Conservation (phyloP, 2,113 vertebrate genomes). For the Trogon melanurus region DNA sequence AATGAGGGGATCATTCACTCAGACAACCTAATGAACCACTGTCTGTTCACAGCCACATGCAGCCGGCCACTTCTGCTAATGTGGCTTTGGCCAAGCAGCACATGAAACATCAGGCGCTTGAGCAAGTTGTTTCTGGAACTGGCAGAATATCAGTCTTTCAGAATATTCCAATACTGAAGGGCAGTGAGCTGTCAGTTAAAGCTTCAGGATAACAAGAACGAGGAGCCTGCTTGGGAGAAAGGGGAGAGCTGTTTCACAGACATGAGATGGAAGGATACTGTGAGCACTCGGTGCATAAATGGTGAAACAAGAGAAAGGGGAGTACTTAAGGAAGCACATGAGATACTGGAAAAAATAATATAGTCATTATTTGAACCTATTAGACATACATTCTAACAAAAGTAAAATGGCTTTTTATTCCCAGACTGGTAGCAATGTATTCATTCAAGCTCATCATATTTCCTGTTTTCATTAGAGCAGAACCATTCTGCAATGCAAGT, state of each 20-base stretch:
- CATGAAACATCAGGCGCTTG: background rate
- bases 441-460: background rate
- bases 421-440: background rate
- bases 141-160: background rate
- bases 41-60: background rate
- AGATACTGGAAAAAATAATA: background rate
- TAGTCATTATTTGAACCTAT: slow-evolving; percentile 2
- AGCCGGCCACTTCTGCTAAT: background rate
- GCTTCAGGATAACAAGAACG: background rate
- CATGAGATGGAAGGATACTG: background rate
- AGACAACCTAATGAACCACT: background rate
- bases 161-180: background rate
- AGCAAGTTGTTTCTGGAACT: background rate
- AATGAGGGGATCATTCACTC: background rate
- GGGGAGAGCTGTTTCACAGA: background rate
- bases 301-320: background rate
- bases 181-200: background rate
- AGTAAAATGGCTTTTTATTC: slow-evolving; percentile 34
- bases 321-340: background rate
- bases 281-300: background rate
- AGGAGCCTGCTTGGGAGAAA: background rate
- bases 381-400: slow-evolving; percentile 15
- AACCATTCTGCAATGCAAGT: background rate
- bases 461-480: slow-evolving; percentile 41
- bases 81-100: background rate